Conservation (phyloP, 1,140 invertebrate species). For the Eubasilissa regina region DNA sequence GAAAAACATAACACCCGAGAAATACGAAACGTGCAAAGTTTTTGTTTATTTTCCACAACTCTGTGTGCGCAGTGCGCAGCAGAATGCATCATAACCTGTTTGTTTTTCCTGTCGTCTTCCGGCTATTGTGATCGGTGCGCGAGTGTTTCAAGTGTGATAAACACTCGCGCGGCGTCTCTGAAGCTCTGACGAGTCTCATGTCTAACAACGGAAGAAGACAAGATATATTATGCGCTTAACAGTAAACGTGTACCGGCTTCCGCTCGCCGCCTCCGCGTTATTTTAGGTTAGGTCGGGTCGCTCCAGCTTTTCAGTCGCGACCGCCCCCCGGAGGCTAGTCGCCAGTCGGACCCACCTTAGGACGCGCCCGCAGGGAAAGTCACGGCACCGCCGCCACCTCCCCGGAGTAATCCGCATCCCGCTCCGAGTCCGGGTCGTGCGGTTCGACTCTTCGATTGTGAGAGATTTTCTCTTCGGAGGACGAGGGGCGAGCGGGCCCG, state of each 20-base stretch:
- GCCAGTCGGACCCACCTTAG: too few species aligned
- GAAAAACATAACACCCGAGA: too few species aligned
- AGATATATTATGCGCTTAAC: background rate
- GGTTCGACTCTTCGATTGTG: too few species aligned
- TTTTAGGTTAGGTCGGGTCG: too few species aligned
- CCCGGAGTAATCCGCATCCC: background rate
- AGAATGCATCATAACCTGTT: conserved; percentile 4
- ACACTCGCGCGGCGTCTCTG: background rate
- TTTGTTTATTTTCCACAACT: background rate
- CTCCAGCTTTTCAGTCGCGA: too few species aligned
- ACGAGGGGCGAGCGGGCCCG: background rate
- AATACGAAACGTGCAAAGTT: background rate
- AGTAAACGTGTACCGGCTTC: background rate
- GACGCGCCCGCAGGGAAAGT: too few species aligned
- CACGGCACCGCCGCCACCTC: background rate
- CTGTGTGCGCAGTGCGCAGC: background rate
- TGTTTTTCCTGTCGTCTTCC: conserved; percentile 30
- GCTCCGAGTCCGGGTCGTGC: background rate
- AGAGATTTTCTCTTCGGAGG: too few species aligned
- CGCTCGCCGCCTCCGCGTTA: too few species aligned
- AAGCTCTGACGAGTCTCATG: too few species aligned
- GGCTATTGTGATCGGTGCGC: conserved; percentile 25
- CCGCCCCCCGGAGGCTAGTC: too few species aligned
- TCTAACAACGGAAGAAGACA: too few species aligned
- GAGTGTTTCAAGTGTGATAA: background rate